Evolutionary conservation across 2,113 vertebrate genomes (phyloP).

Genomic region (Cyanoderma ruficeps): DNA sequence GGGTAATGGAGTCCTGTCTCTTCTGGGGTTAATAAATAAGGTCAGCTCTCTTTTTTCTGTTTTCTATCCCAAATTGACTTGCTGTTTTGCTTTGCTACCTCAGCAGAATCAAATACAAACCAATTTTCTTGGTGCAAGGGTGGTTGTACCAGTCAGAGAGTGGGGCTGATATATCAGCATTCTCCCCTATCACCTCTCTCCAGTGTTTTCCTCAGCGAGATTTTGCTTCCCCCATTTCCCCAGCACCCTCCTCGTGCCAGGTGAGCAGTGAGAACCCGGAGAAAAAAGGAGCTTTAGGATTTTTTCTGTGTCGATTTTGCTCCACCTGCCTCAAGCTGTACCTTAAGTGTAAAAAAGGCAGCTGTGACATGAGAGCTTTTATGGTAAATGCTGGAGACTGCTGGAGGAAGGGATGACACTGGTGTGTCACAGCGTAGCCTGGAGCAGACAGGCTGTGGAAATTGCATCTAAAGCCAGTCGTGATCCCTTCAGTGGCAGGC

Average conservation of each 20-base stretch:
- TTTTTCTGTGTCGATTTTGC: neutral
- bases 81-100: constrained; percentile 12
- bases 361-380: neutral
- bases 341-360: neutral
- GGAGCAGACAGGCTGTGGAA: constrained; percentile 2
- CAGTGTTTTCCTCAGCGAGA: neutral
- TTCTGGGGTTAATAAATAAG: neutral
- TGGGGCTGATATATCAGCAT: neutral
- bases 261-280: neutral
- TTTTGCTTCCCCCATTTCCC: neutral
- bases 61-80: constrained; percentile 29
- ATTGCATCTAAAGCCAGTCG: neutral
- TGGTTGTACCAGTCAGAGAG: neutral
- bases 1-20: neutral
- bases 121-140: neutral
- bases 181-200: neutral
- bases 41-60: constrained; percentile 14
- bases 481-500: neutral
- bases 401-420: neutral
- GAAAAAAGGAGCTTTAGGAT: neutral
- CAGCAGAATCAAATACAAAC: constrained; percentile 39
- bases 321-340: neutral
- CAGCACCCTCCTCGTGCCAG: neutral
- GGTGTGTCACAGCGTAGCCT: neutral
- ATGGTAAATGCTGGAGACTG: neutral